Percentiles rank a stretch among this genome's conserved stretches.
Evolutionary conservation across 1,140 invertebrate species (phyloP).

Genomic region (Tetraneura akinire): DNA sequence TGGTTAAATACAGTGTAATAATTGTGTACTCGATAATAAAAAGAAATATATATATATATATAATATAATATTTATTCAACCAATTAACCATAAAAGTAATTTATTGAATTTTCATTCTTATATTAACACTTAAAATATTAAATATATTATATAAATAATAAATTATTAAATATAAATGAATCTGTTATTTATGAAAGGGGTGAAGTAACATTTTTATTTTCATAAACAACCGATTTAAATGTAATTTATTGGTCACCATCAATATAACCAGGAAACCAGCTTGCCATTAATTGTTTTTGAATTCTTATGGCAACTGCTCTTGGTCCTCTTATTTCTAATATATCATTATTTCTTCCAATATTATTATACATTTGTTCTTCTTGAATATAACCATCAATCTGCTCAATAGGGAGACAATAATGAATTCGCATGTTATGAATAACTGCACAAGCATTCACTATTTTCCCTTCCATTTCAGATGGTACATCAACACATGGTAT

Average conservation of each 20-base stretch:
- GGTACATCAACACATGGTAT: conserved; percentile 52
- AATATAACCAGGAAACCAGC: conserved; percentile 7
- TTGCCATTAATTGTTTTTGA: not conserved
- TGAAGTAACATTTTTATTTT: too few relatives aligned
- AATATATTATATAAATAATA: not conserved
- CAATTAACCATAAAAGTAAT: too few relatives aligned
- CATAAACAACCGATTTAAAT: too few relatives aligned
- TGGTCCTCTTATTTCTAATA: not conserved
- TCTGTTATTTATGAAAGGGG: not conserved
- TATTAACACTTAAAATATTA: not conserved
- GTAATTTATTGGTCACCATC: not conserved
- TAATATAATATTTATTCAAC: too few relatives aligned
- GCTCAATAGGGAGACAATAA: not conserved
- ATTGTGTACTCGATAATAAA: too few relatives aligned
- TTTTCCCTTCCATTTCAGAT: conserved; percentile 50
- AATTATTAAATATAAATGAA: not conserved
- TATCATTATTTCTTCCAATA: not conserved
- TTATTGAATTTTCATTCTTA: too few relatives aligned
- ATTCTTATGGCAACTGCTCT: too few relatives aligned
- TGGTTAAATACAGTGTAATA: too few relatives aligned
- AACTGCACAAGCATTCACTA: conserved; percentile 53
- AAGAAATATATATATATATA: too few relatives aligned
- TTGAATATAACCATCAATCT: too few relatives aligned
- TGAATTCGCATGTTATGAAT: conserved; percentile 54
- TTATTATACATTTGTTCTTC: too few relatives aligned